Conservation (phyloP, 2,888 invertebrate genomes). For the Scrobipalpa atriplicella region DNA sequence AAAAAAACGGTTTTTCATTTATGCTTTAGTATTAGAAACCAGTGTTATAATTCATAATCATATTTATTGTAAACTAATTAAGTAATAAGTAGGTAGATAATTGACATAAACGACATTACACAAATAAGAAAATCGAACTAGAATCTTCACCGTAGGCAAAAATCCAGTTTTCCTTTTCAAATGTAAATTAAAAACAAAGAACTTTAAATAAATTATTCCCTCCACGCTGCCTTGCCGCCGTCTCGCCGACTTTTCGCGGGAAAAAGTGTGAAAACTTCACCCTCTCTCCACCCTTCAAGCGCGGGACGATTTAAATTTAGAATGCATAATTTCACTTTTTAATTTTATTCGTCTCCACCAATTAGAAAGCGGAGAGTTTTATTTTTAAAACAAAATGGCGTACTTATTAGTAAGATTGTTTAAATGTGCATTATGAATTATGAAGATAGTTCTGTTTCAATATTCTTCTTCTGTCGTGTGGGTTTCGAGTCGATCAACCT, state of each 20-base stretch:
- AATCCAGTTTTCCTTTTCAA: background rate
- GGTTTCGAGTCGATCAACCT: too few species aligned
- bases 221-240: slow-evolving; percentile 3
- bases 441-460: too few species aligned
- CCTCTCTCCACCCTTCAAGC: slow-evolving; percentile 26
- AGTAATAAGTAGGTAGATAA: too few species aligned
- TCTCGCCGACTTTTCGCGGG: slow-evolving; percentile 23
- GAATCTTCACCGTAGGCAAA: too few species aligned
- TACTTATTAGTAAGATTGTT: background rate
- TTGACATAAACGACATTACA: background rate
- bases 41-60: background rate
- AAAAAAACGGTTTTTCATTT: background rate
- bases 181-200: background rate
- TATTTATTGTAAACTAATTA: too few species aligned
- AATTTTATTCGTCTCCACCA: slow-evolving; percentile 35
- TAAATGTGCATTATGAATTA: too few species aligned
- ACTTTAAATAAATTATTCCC: background rate
- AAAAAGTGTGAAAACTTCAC: slow-evolving; percentile 49
- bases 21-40: background rate
- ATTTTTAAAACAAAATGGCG: slow-evolving; percentile 23
- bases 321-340: slow-evolving; percentile 42
- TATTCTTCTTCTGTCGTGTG: too few species aligned
- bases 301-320: slow-evolving; percentile 38
- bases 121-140: too few species aligned
- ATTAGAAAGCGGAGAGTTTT: slow-evolving; percentile 31